Evolutionary conservation across 2,113 vertebrate genomes (phyloP), one percentile per base, ranked within the genome.

Genomic region (Setophaga coronata): DNA sequence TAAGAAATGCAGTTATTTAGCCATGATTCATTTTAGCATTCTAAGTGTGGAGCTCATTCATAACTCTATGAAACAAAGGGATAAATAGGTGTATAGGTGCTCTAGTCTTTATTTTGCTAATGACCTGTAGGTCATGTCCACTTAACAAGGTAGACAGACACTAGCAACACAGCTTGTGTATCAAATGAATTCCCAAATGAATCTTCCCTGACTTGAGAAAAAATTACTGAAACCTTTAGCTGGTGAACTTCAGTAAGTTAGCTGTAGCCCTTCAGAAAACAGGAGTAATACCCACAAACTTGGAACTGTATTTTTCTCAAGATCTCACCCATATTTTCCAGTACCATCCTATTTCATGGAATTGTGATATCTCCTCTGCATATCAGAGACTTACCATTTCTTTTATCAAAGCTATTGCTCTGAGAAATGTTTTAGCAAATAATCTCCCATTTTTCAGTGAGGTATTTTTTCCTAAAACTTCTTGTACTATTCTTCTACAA

Each of bases 21-120:
- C 4, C 51, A 9, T 53, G 12, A 45, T 62, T 72, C 51, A 45
- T 28, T 90, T 82, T 60, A 82, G 43, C 14, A 8, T 6, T 48
- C 16, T 17, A 53, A 45, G 20, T 43, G 24, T 77, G 58, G 50
- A 64, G 12, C 20, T 95, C 3, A 7, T 40, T 58, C 10, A 25
- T 56, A 42, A 64, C 7, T 43, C 7, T 31, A 15, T 73, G 56
- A 79, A 90, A 61, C 9, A 20, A 53, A 57, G 36, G 47, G 45
- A 66, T 73, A 50, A 8, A 24, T 19, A 61, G 1, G 3, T 1
- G 0, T 61, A 7, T 66, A 70, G 31, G 13, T 3, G 5, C 34
- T 33, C 12, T 53, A 28, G 18, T 47, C 51, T 73, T 80, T 61
- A 40, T 77, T 93, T 89, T 84, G 18, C 5, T 58, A 71, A 40